phyloP scores from a whole-genome alignment of 1,140 invertebrate genomes.

The Ceratitis capitata region DNA sequence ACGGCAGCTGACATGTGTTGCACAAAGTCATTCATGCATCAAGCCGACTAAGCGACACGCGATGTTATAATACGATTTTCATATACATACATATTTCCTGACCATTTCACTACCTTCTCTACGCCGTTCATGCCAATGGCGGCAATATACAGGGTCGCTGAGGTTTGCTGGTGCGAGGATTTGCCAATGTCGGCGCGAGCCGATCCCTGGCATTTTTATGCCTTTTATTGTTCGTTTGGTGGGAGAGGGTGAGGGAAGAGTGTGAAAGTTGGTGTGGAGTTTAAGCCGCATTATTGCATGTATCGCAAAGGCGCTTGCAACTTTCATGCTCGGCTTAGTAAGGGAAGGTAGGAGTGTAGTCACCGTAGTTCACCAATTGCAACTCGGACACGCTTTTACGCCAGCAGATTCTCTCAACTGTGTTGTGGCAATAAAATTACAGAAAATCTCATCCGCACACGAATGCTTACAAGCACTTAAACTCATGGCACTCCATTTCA shows the following conservation, averaged over 20 bases:
- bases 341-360: neutral
- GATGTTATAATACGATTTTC: neutral
- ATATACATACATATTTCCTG: neutral
- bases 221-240: neutral
- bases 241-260: neutral
- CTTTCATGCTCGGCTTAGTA: no score
- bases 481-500: neutral
- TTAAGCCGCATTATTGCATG: neutral
- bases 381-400: neutral
- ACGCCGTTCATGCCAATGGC: neutral
- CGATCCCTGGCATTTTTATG: neutral
- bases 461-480: slow-evolving; percentile 14
- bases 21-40: neutral
- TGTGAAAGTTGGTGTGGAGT: neutral
- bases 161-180: neutral
- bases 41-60: neutral
- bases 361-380: neutral
- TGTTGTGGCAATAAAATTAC: neutral
- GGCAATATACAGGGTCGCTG: neutral
- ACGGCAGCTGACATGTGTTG: no score
- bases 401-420: neutral
- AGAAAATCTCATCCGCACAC: slow-evolving; percentile 1
- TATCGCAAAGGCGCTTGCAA: neutral
- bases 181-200: neutral
- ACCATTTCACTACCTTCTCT: neutral